A percentile compares a stretch with the other conserved stretches of the same genome.
Conservation (phyloP, 2,113 vertebrate genomes). For the Pogona vitticeps region DNA sequence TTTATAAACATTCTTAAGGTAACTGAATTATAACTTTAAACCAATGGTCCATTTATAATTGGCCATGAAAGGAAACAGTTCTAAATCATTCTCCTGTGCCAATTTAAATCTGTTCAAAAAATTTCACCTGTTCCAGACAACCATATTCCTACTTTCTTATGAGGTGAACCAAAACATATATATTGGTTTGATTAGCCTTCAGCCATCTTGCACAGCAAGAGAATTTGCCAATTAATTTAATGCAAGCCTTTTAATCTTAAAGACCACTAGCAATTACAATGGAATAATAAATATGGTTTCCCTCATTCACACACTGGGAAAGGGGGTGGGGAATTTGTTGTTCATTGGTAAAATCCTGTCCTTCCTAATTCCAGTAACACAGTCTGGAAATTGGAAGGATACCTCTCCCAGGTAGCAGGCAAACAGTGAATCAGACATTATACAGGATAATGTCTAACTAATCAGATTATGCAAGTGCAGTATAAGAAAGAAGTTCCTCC, state of each 20-base stretch:
- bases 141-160: conserved; percentile 58
- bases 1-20: conserved; percentile 72
- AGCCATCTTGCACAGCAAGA: conserved; percentile 59
- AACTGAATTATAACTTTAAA: conserved; percentile 71
- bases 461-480: neutral
- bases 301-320: neutral
- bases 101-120: conserved; percentile 72
- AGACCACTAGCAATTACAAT: neutral
- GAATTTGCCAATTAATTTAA: conserved; percentile 51
- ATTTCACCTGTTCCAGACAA: conserved; percentile 61
- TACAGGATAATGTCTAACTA: neutral
- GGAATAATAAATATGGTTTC: neutral
- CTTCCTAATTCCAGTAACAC: neutral
- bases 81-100: conserved; percentile 65
- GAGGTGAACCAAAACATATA: conserved; percentile 40
- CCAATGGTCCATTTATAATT: conserved; percentile 66
- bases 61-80: conserved; percentile 56
- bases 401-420: neutral
- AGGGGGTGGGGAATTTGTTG: neutral
- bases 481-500: neutral
- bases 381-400: neutral
- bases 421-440: too few relatives aligned
- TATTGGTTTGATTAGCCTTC: conserved; percentile 55
- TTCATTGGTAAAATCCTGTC: neutral
- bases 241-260: neutral